Conservation (phyloP, 2,888 invertebrate species). For the Drosophila greeni region DNA sequence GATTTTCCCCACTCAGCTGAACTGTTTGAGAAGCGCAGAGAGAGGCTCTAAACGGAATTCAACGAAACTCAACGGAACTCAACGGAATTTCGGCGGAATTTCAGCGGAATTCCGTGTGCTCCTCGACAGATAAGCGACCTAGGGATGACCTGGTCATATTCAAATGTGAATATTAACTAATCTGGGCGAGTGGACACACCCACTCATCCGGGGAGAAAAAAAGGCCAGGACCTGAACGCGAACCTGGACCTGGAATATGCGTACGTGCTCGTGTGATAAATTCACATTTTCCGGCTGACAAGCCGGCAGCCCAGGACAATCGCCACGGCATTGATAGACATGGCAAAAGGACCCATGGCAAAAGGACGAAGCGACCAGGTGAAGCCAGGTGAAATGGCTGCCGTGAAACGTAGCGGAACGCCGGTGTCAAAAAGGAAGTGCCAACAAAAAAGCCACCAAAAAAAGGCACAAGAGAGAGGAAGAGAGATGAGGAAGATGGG, state of each 20-base stretch:
- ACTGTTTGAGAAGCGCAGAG: slow-evolving; percentile 5
- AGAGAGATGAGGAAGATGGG: neutral
- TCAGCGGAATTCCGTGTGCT: slow-evolving; percentile 16
- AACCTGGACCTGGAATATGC: slow-evolving; percentile 54
- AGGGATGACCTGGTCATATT: slow-evolving; percentile 42
- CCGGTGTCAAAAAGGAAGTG: slow-evolving; percentile 69
- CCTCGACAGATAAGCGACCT: slow-evolving; percentile 21
- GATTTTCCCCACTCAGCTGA: slow-evolving; percentile 22
- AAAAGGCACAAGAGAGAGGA: slow-evolving; percentile 6
- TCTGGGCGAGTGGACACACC: slow-evolving; percentile 49
- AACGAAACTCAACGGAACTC: neutral
- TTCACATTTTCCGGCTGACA: slow-evolving; percentile 69
- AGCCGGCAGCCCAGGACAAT: slow-evolving; percentile 39
- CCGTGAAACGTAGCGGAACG: slow-evolving; percentile 69
- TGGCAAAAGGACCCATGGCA: slow-evolving; percentile 13
- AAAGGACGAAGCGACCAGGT: slow-evolving; percentile 16
- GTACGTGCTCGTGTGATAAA: slow-evolving; percentile 72
- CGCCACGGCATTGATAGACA: slow-evolving; percentile 59
- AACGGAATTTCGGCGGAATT: no score
- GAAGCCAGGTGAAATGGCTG: slow-evolving; percentile 53
- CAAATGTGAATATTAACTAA: slow-evolving; percentile 66
- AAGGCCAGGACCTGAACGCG: slow-evolving; percentile 49
- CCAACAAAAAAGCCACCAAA: slow-evolving; percentile 44
- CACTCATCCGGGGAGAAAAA: slow-evolving; percentile 13
- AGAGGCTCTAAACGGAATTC: slow-evolving; percentile 8